Percentiles rank a stretch among this genome's conserved stretches.
These are phyloP conservation scores for Urophycis tenuis DNA, from an alignment of 2,797 vertebrate genomes.

Conservation along the genomic window DNA sequence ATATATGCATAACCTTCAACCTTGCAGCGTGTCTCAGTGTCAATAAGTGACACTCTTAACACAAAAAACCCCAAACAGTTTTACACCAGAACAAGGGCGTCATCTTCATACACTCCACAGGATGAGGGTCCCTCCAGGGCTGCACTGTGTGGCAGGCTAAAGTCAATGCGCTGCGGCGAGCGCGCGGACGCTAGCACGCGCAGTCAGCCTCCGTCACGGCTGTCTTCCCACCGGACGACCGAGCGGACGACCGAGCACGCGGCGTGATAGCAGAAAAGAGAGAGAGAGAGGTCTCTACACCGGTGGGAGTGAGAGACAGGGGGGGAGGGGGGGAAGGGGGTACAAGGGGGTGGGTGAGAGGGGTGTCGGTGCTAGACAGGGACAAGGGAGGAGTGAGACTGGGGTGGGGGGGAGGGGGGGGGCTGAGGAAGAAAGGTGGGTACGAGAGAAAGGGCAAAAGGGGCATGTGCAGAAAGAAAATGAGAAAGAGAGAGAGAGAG, in stretches of 20 bases:
- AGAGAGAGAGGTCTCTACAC: conserved; percentile 44
- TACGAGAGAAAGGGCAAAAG: neutral
- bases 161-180: neutral
- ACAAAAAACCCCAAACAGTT: no score
- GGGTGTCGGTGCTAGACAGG: neutral
- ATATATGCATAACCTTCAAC: neutral
- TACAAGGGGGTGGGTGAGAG: neutral
- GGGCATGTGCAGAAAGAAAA: neutral
- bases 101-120: neutral
- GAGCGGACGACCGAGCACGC: conserved; percentile 41
- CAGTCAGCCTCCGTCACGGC: conserved; percentile 61
- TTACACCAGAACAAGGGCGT: neutral
- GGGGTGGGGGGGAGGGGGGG: no score
- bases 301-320: conserved; percentile 13
- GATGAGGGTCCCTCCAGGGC: neutral
- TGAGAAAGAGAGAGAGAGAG: conserved; percentile 29
- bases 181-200: no score
- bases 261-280: conserved; percentile 54
- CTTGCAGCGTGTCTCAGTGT: neutral
- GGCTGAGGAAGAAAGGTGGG: neutral
- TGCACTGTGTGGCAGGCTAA: neutral
- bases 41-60: neutral
- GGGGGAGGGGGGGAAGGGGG: neutral
- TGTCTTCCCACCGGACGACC: conserved; percentile 51
- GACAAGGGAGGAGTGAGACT: neutral